Evolutionary conservation across 1,140 invertebrate genomes (phyloP).

Genomic region (Zaprionus ghesquierei): DNA sequence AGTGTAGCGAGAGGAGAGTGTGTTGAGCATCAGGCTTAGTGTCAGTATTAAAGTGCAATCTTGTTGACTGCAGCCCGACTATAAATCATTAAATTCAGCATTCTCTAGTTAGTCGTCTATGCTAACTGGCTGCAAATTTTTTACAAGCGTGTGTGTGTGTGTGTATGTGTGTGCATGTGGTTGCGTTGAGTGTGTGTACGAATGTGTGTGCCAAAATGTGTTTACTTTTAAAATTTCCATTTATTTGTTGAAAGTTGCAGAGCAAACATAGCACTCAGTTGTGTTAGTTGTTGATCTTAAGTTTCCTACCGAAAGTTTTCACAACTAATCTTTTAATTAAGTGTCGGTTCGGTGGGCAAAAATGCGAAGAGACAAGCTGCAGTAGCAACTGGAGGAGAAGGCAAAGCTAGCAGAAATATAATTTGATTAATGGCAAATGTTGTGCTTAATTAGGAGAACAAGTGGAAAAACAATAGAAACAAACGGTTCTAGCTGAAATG

Average conservation of each 20-base stretch:
- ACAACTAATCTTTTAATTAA: conserved; percentile 81
- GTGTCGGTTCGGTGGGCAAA: conserved; percentile 46
- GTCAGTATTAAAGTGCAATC: conserved; percentile 47
- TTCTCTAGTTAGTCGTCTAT: conserved; percentile 64
- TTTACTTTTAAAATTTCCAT: conserved; percentile 77
- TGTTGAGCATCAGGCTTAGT: conserved; percentile 47
- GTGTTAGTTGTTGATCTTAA: conserved; percentile 64
- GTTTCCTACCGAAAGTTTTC: conserved; percentile 69
- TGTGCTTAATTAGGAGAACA: conserved; percentile 70
- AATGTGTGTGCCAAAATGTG: conserved; percentile 64
- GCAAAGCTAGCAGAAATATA: conserved; percentile 34
- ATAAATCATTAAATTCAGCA: conserved; percentile 75
- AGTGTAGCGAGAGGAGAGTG: conserved; percentile 44
- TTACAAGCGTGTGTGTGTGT: conserved; percentile 35
- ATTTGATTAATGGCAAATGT: conserved; percentile 80
- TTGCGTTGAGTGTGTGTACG: conserved; percentile 6
- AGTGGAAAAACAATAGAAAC: conserved; percentile 21
- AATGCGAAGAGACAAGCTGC: conserved; percentile 36
- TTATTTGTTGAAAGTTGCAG: conserved; percentile 76
- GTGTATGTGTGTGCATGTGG: conserved; percentile 13
- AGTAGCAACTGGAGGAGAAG: conserved; percentile 10
- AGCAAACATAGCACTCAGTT: conserved; percentile 56
- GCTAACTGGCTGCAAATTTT: conserved; percentile 20
- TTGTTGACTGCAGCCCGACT: conserved; percentile 29
- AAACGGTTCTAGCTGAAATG: conserved; percentile 9